phyloP scores from a whole-genome alignment of 2,888 invertebrate species.

The Harmothoe impar region DNA sequence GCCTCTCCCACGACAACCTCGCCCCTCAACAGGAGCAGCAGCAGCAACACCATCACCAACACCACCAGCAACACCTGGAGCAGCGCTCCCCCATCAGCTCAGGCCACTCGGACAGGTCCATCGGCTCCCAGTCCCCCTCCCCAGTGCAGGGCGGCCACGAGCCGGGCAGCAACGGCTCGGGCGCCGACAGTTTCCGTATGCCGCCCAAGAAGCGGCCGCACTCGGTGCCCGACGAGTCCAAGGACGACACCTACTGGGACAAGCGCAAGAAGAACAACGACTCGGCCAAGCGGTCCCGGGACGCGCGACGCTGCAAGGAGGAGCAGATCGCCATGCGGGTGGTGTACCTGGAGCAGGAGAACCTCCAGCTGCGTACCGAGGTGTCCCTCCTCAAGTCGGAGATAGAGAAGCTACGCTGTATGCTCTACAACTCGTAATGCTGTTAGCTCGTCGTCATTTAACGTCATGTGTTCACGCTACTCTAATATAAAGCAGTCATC shows the following conservation, averaged over 20 bases:
- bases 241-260: conserved; percentile 83
- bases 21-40: neutral
- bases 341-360: conserved; percentile 82
- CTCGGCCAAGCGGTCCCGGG: conserved; percentile 83
- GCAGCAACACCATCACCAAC: neutral
- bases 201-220: conserved; percentile 78
- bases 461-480: neutral
- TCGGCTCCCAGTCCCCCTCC: neutral
- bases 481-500: too few relatives aligned
- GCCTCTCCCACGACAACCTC: neutral
- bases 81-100: neutral
- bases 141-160: neutral
- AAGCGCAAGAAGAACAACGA: conserved; percentile 84
- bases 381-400: conserved; percentile 79
- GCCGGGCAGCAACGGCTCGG: neutral
- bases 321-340: conserved; percentile 81
- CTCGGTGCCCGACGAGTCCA: conserved; percentile 75
- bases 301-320: conserved; percentile 82
- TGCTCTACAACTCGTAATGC: conserved; percentile 78
- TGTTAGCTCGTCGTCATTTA: neutral
- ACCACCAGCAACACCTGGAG: neutral
- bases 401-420: conserved; percentile 79
- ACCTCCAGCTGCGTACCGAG: conserved; percentile 81
- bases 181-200: conserved; percentile 62
- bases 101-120: neutral